Evolutionary conservation across 2,797 vertebrate species (phyloP).

Genomic region (Masticophis lateralis): DNA sequence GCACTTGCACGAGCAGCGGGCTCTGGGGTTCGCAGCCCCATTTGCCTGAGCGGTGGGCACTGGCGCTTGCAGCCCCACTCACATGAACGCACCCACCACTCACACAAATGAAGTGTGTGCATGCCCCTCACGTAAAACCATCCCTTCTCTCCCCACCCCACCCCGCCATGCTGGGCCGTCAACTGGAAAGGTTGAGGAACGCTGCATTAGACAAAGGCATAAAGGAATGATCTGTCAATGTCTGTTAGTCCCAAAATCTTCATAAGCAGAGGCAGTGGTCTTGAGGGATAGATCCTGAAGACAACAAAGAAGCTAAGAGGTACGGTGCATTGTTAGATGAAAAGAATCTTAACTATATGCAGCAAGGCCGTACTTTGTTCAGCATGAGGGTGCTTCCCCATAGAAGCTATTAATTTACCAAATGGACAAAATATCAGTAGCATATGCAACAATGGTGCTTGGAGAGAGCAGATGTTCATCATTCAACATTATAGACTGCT

Average conservation of each 20-base stretch:
- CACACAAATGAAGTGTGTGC: neutral
- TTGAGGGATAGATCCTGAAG: neutral
- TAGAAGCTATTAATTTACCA: neutral
- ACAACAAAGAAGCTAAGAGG: neutral
- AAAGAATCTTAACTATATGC: neutral
- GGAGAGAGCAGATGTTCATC: neutral
- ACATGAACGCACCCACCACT: neutral
- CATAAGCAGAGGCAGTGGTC: neutral
- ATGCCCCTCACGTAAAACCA: neutral
- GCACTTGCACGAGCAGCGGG: neutral
- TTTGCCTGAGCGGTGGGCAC: neutral
- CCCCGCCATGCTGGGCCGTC: too few relatives aligned
- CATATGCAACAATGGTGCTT: neutral
- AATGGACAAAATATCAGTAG: neutral
- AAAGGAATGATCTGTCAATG: neutral
- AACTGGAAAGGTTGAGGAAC: too few relatives aligned
- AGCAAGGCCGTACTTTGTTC: constrained; percentile 7
- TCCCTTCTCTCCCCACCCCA: neutral
- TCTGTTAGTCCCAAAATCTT: neutral
- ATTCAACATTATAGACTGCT: constrained; percentile 11
- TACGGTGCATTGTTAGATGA: neutral
- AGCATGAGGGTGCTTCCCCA: neutral
- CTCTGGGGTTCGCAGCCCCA: neutral
- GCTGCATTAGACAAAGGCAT: neutral
- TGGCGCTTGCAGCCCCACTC: neutral